phyloP scores from a whole-genome alignment of 2,113 vertebrate species.

The Nothocercus julius region DNA sequence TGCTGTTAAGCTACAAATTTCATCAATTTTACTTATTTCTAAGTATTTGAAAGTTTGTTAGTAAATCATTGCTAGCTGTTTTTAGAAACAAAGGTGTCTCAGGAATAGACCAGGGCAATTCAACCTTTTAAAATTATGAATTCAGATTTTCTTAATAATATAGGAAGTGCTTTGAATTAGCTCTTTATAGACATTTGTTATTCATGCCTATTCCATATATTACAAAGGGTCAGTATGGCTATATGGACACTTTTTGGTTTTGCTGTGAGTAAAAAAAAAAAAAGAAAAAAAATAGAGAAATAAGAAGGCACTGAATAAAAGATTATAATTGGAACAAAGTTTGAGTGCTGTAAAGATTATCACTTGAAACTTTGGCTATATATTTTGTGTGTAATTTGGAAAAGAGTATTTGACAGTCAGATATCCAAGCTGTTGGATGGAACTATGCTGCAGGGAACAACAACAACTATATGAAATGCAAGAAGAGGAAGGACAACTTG shows the following conservation, averaged over 20 bases:
- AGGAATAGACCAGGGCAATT: neutral
- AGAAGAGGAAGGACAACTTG: slow-evolving; percentile 6
- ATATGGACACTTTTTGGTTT: neutral
- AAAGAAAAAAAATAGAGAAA: neutral
- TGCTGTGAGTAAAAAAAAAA: neutral
- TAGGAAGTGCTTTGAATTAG: neutral
- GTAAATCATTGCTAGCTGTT: neutral
- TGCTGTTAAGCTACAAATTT: neutral
- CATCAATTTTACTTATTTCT: neutral
- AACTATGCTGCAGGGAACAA: neutral
- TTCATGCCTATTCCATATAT: accelerated
- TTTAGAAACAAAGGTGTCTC: neutral
- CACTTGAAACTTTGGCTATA: neutral
- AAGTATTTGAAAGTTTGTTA: neutral
- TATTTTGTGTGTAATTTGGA: neutral
- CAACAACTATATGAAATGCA: neutral
- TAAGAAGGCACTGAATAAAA: neutral
- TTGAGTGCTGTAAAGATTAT: neutral
- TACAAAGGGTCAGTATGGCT: neutral
- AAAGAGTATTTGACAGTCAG: neutral
- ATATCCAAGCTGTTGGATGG: neutral
- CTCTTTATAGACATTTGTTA: neutral
- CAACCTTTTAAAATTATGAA: neutral
- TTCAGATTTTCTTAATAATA: neutral
- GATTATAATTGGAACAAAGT: neutral